These are phyloP conservation scores for Thinocorus orbignyianus DNA, from an alignment of 2,113 vertebrate genomes.

Conservation along the genomic window DNA sequence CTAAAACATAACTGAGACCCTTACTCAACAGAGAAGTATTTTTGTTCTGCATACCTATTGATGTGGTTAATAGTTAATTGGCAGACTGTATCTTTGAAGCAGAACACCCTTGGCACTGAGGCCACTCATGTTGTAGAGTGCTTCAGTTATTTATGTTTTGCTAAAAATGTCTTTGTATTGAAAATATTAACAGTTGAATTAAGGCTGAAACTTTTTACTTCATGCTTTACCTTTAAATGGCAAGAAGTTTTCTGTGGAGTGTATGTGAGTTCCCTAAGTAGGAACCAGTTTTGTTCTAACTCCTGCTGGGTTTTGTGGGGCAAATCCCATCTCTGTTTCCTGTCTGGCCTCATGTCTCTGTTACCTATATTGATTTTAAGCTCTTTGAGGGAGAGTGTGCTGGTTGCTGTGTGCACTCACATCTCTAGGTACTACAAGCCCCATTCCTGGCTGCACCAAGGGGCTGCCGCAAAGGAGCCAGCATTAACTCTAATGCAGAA, in stretches of 20 bases:
- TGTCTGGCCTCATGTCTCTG: background rate
- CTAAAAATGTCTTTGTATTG: background rate
- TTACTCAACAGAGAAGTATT: background rate
- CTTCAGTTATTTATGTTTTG: background rate
- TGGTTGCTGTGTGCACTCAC: rapidly evolving
- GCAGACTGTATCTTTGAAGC: background rate
- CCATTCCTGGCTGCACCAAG: background rate
- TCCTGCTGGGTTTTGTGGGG: background rate
- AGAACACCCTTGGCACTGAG: background rate
- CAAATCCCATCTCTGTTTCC: background rate
- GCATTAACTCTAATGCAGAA: background rate
- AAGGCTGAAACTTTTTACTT: background rate
- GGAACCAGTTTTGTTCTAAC: background rate
- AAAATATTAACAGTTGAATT: background rate
- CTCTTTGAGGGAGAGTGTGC: no score
- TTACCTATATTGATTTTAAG: background rate
- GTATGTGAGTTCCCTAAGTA: background rate
- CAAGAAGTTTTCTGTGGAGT: background rate
- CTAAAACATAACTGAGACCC: background rate
- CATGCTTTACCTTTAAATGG: background rate
- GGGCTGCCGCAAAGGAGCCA: rapidly evolving
- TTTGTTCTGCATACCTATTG: background rate
- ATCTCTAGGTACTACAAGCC: rapidly evolving
- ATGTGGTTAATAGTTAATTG: background rate
- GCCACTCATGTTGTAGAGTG: background rate